Conservation (phyloP, 2,113 vertebrate genomes). For the Pica pica region DNA sequence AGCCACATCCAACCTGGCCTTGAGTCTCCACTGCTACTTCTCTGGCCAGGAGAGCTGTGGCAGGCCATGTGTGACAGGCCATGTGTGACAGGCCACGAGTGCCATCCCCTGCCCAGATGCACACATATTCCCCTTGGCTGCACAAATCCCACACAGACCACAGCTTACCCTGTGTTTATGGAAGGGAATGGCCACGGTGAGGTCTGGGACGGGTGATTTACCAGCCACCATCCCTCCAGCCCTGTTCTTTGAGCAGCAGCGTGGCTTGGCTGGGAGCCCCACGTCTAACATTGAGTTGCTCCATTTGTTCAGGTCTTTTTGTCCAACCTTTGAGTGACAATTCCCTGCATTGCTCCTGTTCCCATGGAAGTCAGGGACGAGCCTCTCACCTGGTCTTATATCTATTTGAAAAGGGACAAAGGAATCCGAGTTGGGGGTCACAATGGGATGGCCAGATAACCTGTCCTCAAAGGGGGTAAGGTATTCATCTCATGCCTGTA, state of each 20-base stretch:
- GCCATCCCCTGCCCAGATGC: neutral
- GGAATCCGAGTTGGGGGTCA: neutral
- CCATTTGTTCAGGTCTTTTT: neutral
- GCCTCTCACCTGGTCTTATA: neutral
- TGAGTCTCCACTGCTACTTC: neutral
- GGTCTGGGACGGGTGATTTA: neutral
- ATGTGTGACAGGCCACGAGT: fast-evolving
- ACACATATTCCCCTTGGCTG: neutral
- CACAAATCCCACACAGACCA: neutral
- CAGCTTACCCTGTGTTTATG: neutral
- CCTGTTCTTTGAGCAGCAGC: neutral
- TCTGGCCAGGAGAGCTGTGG: neutral
- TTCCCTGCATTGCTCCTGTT: neutral
- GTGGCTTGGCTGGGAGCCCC: neutral
- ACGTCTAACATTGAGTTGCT: neutral
- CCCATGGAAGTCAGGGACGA: neutral
- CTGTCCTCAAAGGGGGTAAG: neutral
- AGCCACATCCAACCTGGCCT: neutral
- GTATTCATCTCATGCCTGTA: neutral
- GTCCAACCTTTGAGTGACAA: neutral
- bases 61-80: neutral
- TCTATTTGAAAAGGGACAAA: neutral
- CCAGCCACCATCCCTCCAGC: neutral
- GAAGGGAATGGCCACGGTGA: fast-evolving
- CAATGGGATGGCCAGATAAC: neutral